Evolutionary conservation across 2,113 vertebrate genomes (phyloP).

Genomic region (Megaleporinus macrocephalus): DNA sequence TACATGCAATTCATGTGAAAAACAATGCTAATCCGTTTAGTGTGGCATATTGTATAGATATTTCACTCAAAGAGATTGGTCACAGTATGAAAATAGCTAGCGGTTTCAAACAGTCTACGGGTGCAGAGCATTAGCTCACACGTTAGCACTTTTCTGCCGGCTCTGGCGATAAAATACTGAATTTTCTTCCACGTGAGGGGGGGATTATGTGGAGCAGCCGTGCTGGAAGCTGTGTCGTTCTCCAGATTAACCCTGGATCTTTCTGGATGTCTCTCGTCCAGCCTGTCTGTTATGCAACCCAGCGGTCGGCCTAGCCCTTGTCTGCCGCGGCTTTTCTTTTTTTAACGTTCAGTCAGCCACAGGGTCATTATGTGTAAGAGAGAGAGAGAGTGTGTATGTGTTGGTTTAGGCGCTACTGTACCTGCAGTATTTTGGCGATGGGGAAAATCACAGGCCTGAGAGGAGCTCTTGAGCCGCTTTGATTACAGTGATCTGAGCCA

Average conservation of each 20-base stretch:
- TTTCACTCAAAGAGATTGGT: not conserved
- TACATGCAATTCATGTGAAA: not conserved
- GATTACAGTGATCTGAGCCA: slow-evolving; percentile 52
- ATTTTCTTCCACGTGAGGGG: not conserved
- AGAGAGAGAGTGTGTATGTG: not conserved
- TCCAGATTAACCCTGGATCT: slow-evolving; percentile 35
- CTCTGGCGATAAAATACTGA: slow-evolving; percentile 13
- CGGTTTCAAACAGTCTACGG: not conserved
- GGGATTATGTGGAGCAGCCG: not conserved
- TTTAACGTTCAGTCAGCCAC: not conserved
- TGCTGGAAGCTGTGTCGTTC: not conserved
- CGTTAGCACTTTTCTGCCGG: not conserved
- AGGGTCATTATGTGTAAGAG: not conserved
- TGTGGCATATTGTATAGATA: slow-evolving; percentile 15
- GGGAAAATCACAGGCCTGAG: slow-evolving; percentile 52
- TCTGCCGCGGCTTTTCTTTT: not conserved
- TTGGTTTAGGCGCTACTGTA: slow-evolving; percentile 23
- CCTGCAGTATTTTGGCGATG: slow-evolving; percentile 37
- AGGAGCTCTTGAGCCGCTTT: slow-evolving; percentile 42
- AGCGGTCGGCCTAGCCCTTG: not conserved
- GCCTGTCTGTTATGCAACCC: slow-evolving; percentile 6
- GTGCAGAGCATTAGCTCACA: not conserved
- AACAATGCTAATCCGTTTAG: slow-evolving; percentile 27
- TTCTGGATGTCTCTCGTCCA: slow-evolving; percentile 6
- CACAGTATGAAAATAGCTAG: not conserved